Conservation (phyloP, 2,888 invertebrate genomes). For the Lepeophtheirus nordmannii region DNA sequence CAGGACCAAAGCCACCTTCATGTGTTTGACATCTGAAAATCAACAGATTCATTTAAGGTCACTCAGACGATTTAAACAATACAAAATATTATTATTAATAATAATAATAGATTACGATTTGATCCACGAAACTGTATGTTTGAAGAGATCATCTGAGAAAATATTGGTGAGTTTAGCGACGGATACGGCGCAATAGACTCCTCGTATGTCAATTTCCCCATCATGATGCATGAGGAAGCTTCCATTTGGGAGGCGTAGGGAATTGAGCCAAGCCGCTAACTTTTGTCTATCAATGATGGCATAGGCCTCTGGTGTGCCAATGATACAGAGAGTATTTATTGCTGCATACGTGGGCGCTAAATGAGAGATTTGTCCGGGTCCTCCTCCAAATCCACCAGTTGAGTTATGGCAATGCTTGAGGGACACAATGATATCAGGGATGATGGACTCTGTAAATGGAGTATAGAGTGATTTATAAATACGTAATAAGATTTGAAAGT, state of each 20-base stretch:
- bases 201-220: conserved; percentile 85
- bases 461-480: neutral
- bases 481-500: neutral
- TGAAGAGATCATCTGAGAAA: conserved; percentile 46
- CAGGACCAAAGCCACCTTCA: conserved; percentile 94
- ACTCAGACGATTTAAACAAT: neutral
- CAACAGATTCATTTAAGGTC: conserved; percentile 22
- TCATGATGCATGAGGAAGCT: conserved; percentile 76
- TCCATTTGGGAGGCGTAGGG: conserved; percentile 45
- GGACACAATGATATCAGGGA: neutral
- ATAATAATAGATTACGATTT: conserved; percentile 39
- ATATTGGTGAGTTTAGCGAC: conserved; percentile 73
- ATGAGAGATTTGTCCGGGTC: conserved; percentile 80
- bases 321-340: conserved; percentile 73
- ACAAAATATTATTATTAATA: conserved; percentile 24
- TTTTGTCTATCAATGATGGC: conserved; percentile 61
- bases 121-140: conserved; percentile 80
- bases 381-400: conserved; percentile 80
- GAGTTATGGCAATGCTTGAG: conserved; percentile 48
- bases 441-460: neutral
- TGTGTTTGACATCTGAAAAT: conserved; percentile 74
- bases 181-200: conserved; percentile 88
- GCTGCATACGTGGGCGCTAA: conserved; percentile 96
- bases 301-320: conserved; percentile 74
- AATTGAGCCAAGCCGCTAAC: conserved; percentile 9